phyloP scores from a whole-genome alignment of 2,888 invertebrate genomes.

The Neria commutata region DNA sequence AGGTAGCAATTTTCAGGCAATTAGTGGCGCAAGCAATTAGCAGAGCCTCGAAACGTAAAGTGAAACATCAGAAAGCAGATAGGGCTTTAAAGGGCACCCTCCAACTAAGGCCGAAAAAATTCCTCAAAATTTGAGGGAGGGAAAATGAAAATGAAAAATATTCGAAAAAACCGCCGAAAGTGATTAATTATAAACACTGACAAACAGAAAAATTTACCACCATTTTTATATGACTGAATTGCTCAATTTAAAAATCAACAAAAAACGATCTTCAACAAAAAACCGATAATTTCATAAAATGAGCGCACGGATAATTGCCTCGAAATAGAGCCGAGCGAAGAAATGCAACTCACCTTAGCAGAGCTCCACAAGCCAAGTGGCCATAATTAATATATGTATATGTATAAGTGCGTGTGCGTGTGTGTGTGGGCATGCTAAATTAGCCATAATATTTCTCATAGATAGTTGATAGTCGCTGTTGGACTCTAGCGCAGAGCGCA shows the following conservation, averaged over 20 bases:
- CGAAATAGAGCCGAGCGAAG: constrained; percentile 6
- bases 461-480: no score
- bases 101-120: constrained; percentile 21
- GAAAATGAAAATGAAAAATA: background rate
- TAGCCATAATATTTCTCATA: background rate
- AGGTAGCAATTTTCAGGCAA: constrained; percentile 52
- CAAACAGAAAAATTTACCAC: constrained; percentile 48
- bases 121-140: constrained; percentile 3
- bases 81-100: no score
- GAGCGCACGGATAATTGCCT: constrained; percentile 19
- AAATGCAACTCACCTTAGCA: background rate
- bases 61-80: constrained; percentile 48
- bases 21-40: constrained; percentile 47
- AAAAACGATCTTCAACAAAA: constrained; percentile 10
- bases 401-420: no score
- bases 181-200: constrained; percentile 55
- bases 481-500: no score
- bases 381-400: no score
- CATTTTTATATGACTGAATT: background rate
- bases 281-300: constrained; percentile 21
- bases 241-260: constrained; percentile 2
- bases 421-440: background rate
- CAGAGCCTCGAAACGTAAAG: background rate
- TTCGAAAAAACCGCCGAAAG: constrained; percentile 43
- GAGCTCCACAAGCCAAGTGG: background rate